A percentile compares a stretch with the other conserved stretches of the same genome.
Conservation (phyloP, 2,797 vertebrate genomes). For the Phylloscopus collybita region DNA sequence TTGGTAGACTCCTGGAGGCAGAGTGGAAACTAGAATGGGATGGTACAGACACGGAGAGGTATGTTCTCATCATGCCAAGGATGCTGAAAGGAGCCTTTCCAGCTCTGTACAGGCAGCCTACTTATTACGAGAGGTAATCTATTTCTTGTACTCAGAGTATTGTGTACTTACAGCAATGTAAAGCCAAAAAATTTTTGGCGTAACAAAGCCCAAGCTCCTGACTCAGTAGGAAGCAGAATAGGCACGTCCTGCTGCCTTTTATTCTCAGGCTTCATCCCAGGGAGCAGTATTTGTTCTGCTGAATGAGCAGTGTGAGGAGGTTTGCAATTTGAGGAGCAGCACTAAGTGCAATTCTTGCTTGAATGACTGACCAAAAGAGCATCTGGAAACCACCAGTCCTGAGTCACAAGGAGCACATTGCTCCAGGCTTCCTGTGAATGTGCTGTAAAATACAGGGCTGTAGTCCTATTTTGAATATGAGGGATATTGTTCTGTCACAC, state of each 20-base stretch:
- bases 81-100: background rate
- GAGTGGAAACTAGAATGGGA: background rate
- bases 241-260: constrained; percentile 10
- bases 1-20: background rate
- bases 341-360: fast-evolving
- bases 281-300: constrained; percentile 22
- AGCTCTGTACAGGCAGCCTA: background rate
- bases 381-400: background rate
- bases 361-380: background rate
- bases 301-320: background rate
- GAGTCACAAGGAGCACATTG: background rate
- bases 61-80: background rate
- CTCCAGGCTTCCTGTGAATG: background rate
- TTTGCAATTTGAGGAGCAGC: background rate
- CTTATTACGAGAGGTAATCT: background rate
- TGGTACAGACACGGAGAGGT: background rate
- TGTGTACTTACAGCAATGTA: background rate
- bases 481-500: background rate
- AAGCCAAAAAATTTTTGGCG: background rate
- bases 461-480: background rate
- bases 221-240: background rate
- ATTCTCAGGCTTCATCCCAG: background rate
- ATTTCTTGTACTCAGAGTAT: background rate
- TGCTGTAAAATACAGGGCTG: background rate
- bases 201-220: constrained; percentile 13